phyloP scores from a whole-genome alignment of 2,888 invertebrate species.

The Cerastis rubricosa region DNA sequence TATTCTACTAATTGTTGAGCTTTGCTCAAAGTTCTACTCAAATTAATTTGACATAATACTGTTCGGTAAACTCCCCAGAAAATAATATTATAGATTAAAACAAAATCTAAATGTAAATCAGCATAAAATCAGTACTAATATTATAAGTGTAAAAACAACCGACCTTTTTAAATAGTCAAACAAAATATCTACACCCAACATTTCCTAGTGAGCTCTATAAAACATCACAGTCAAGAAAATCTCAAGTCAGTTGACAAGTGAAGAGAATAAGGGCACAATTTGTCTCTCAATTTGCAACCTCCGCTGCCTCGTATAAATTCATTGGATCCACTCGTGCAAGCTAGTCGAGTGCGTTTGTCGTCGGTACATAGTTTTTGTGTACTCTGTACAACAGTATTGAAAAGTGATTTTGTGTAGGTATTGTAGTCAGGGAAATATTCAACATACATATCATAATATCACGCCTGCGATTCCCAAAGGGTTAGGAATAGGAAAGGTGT shows the following conservation, averaged over 20 bases:
- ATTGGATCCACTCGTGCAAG: slow-evolving; percentile 47
- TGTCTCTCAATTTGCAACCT: slow-evolving; percentile 51
- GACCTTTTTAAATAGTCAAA: neutral
- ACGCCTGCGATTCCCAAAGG: neutral
- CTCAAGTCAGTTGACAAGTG: slow-evolving; percentile 14
- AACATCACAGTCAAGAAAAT: slow-evolving; percentile 7
- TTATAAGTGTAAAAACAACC: neutral
- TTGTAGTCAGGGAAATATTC: neutral
- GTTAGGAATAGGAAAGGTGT: neutral
- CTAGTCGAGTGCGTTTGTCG: slow-evolving; percentile 25
- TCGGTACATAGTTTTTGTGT: slow-evolving; percentile 21
- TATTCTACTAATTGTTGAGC: neutral
- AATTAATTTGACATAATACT: too few species aligned
- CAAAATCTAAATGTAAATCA: neutral
- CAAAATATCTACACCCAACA: slow-evolving; percentile 2
- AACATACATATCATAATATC: neutral
- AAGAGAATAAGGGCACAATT: slow-evolving; percentile 32
- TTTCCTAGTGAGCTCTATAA: neutral
- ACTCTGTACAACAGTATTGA: neutral
- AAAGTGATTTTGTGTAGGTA: neutral
- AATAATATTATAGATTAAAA: neutral
- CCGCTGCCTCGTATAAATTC: slow-evolving; percentile 41
- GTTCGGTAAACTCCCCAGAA: neutral
- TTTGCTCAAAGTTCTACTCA: neutral
- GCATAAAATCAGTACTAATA: neutral